These are phyloP conservation scores for Pachycephus smyrnensis DNA, from an alignment of 2,888 invertebrate species.

Conservation along the genomic window DNA sequence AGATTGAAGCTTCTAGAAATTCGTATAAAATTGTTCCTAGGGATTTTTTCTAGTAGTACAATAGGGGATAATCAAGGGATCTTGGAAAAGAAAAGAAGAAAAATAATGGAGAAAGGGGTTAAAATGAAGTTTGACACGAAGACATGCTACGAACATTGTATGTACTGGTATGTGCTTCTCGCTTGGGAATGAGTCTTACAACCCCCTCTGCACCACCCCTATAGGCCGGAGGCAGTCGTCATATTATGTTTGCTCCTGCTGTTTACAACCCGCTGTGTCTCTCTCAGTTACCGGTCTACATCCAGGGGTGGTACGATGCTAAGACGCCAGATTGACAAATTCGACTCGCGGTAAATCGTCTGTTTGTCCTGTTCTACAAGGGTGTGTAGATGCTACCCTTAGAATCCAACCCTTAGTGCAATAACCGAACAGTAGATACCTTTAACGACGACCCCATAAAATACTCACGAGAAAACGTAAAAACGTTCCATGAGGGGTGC, in stretches of 20 bases:
- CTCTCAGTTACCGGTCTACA: conserved; percentile 8
- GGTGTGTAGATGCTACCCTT: not conserved
- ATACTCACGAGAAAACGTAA: not conserved
- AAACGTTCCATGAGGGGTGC: not conserved
- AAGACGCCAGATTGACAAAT: conserved; percentile 26
- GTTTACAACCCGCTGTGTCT: conserved; percentile 56
- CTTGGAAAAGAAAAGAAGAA: not conserved
- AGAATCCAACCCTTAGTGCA: not conserved
- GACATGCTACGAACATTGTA: not conserved
- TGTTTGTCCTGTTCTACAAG: not conserved
- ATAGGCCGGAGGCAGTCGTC: conserved; percentile 59
- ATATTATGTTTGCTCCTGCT: conserved; percentile 66
- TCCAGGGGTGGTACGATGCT: conserved; percentile 24
- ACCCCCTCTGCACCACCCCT: not conserved
- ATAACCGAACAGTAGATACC: not conserved
- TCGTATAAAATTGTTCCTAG: not conserved
- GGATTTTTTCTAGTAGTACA: not conserved
- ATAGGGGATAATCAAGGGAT: not conserved
- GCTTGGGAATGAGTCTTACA: not conserved
- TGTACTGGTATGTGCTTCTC: not conserved
- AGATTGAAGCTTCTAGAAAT: not conserved
- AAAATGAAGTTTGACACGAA: not conserved
- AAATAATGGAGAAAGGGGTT: not conserved
- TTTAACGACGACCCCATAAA: not conserved
- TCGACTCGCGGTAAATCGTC: conserved; percentile 21